Evolutionary conservation across 2,113 vertebrate genomes (phyloP).

Genomic region (Gopherus evgoodei): DNA sequence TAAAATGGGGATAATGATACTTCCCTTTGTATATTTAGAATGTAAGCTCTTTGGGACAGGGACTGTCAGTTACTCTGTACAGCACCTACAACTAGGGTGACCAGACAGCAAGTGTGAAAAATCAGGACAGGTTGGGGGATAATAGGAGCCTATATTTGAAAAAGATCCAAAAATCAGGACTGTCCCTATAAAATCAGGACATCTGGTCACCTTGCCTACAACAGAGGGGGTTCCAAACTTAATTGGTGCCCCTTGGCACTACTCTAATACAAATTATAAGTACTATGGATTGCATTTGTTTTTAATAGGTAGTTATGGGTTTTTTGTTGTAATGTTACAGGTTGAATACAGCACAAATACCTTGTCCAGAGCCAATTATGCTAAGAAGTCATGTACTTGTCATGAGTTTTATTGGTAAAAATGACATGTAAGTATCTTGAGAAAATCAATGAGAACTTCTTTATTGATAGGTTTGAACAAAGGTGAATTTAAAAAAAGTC

Average conservation of each 20-base stretch:
- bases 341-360: slow-evolving; percentile 89
- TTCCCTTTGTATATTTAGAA: neutral
- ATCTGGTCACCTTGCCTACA: neutral
- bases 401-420: slow-evolving; percentile 96
- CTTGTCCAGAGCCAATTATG: slow-evolving; percentile 92
- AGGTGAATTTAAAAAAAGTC: neutral
- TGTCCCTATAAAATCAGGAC: no score
- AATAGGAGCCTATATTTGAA: no score
- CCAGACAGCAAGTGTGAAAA: no score
- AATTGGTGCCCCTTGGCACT: neutral
- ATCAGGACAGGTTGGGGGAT: no score
- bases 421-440: slow-evolving; percentile 83
- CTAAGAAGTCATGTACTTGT: slow-evolving; percentile 94
- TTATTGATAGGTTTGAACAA: neutral
- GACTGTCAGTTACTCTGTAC: neutral
- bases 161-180: no score
- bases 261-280: neutral
- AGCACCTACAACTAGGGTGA: neutral
- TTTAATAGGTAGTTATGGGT: neutral
- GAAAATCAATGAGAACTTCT: neutral
- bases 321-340: slow-evolving; percentile 74
- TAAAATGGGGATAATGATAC: neutral
- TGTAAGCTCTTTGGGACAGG: neutral
- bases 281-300: neutral
- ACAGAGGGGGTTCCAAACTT: neutral